Conservation (phyloP, 2,797 vertebrate genomes). For the Falco biarmicus region DNA sequence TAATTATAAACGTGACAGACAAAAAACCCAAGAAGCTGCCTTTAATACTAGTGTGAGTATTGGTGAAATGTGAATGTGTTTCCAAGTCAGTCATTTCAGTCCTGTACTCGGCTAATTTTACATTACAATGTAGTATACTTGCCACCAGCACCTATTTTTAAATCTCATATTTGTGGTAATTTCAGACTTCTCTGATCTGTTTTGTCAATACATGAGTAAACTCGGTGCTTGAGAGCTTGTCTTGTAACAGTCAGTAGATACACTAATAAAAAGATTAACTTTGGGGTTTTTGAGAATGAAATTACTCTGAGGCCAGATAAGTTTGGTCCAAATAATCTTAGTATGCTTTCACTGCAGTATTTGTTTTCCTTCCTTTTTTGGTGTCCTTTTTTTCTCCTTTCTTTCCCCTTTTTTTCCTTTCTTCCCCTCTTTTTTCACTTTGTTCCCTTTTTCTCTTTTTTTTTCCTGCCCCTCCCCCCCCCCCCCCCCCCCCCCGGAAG, state of each 20-base stretch:
- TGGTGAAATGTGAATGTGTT: neutral
- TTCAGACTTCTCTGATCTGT: neutral
- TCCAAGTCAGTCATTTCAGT: neutral
- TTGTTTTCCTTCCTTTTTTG: neutral
- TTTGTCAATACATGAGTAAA: neutral
- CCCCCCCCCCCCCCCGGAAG: no score
- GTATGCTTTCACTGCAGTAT: neutral
- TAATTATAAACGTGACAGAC: neutral
- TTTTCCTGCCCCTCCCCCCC: no score
- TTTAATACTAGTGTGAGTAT: accelerated
- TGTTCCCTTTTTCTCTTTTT: no score
- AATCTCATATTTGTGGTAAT: neutral
- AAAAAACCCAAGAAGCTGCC: neutral
- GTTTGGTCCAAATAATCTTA: neutral
- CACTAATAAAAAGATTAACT: neutral
- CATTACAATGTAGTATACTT: neutral
- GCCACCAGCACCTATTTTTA: neutral
- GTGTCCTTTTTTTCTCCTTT: no score
- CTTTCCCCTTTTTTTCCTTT: no score
- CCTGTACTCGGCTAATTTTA: neutral
- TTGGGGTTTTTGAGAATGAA: neutral
- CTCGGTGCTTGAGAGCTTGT: accelerated
- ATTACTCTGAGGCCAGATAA: neutral
- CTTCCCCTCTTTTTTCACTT: no score
- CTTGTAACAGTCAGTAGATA: neutral